Evolutionary conservation across 2,888 invertebrate genomes (phyloP), one percentile per base, ranked within the genome.

Genomic region (Clusia tigrina): DNA sequence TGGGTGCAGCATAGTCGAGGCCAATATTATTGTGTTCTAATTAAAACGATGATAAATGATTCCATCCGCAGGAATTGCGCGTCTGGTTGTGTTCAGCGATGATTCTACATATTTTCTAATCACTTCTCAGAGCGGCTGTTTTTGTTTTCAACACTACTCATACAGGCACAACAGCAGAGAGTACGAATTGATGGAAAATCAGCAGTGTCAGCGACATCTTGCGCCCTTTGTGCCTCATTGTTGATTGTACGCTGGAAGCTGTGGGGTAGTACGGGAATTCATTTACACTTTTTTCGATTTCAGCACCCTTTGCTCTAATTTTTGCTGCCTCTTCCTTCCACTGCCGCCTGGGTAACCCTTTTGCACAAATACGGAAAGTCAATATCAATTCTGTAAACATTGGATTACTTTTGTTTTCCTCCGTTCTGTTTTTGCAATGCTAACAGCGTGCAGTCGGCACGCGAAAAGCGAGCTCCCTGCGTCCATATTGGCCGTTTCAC

Each of bases 351-450:
- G 10, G 6, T 6, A 15, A 42, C 42, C 42, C 42, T 42, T n/a
- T 17, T 42, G 42, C 42, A 10, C 15, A 48, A 48, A 20, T n/a
- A n/a, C n/a, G n/a, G n/a, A n/a, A 20, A 48, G 48, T 48, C 48
- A 48, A 48, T 20, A 48, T 48, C 48, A 48, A 6, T 48, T 48
- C 15, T 5, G 48, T 48, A 48, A 48, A 20, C 48, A 48, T 48
- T 48, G 48, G 6, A 48, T 20, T 5, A 2, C 48, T 48, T 48
- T 48, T 18, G 18, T 48, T 48, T 48, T 22, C 5, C 48, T 3
- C 42, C n/a, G 6, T 6, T 15, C n/a, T 17, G 12, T 42, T 42
- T 20, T 48, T 48, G 48, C 48, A 48, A 42, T n/a, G n/a, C n/a
- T 42, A 3, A n/a, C 42, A 12, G 6, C n/a, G 6, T n/a, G 42